Percentiles rank a stretch among this genome's conserved stretches.
phyloP scores from a whole-genome alignment of 1,140 invertebrate species.

The Dinothrombium tinctorium region DNA sequence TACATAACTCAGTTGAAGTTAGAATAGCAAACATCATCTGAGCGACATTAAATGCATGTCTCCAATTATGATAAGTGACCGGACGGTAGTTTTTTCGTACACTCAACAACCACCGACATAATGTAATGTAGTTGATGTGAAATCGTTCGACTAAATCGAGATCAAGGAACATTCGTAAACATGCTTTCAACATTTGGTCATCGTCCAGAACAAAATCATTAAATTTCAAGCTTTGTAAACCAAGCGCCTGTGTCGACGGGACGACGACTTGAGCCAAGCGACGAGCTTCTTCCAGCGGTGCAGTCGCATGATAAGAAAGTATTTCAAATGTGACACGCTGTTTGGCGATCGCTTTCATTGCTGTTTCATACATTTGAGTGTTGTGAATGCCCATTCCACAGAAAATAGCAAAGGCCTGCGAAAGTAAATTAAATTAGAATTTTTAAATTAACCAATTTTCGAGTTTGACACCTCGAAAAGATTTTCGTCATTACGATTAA shows the following conservation, averaged over 20 bases:
- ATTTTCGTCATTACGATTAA: constrained; percentile 63
- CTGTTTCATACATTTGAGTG: constrained; percentile 88
- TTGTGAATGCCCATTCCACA: constrained; percentile 90
- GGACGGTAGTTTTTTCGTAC: constrained; percentile 92
- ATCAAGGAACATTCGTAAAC: constrained; percentile 70
- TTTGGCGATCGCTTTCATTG: constrained; percentile 77
- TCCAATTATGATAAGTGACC: constrained; percentile 90
- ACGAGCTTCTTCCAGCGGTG: constrained; percentile 55
- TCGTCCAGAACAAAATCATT: constrained; percentile 62
- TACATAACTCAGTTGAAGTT: constrained; percentile 69
- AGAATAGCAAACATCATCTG: constrained; percentile 94
- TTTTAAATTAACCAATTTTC: too few relatives aligned
- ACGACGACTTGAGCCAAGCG: constrained; percentile 34
- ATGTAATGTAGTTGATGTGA: constrained; percentile 51
- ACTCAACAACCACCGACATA: constrained; percentile 51
- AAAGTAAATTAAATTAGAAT: too few relatives aligned
- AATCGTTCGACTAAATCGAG: constrained; percentile 67
- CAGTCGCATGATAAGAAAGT: constrained; percentile 81
- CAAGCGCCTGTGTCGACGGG: constrained; percentile 54
- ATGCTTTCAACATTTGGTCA: constrained; percentile 61
- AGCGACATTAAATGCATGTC: constrained; percentile 84
- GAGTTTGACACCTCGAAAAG: constrained; percentile 66
- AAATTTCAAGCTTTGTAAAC: constrained; percentile 60
- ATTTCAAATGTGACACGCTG: constrained; percentile 84
- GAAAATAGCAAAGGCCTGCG: constrained; percentile 71